phyloP scores from a whole-genome alignment of 2,888 invertebrate species.

The Leptura quadrifasciata region DNA sequence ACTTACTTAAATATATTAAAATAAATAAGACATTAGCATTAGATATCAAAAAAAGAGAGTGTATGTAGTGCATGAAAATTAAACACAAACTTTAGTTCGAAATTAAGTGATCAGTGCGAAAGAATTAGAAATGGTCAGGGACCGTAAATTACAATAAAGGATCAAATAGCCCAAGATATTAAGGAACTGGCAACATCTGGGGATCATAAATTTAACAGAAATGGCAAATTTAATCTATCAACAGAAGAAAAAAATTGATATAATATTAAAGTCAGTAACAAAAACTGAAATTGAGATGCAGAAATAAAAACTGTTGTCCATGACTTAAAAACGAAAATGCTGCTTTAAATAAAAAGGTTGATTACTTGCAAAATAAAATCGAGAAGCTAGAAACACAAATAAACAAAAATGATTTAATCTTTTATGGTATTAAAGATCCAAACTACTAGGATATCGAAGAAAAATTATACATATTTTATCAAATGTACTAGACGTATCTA shows the following conservation, averaged over 20 bases:
- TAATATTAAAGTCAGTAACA: conserved; percentile 5
- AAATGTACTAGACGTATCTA: not conserved
- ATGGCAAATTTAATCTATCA: not conserved
- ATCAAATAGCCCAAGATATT: no score
- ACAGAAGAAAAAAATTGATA: not conserved
- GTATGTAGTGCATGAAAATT: no score
- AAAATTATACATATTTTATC: not conserved
- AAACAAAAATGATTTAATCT: conserved; percentile 1
- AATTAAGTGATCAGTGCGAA: no score
- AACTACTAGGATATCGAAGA: not conserved
- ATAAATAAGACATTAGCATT: no score
- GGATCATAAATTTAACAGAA: no score
- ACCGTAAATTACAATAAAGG: no score
- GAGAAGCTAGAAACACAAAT: not conserved
- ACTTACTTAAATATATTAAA: no score
- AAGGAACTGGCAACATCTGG: no score
- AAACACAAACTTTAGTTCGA: no score
- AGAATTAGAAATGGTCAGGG: no score
- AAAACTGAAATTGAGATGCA: not conserved
- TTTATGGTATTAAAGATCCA: not conserved
- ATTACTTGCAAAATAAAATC: not conserved
- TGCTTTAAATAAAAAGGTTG: not conserved
- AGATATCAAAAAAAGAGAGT: no score
- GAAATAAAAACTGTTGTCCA: conserved; percentile 2
- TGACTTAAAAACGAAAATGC: not conserved